Base-by-base conservation (phyloP, 2,797 vertebrate genomes). In the Lacerta bilineata region DNA sequence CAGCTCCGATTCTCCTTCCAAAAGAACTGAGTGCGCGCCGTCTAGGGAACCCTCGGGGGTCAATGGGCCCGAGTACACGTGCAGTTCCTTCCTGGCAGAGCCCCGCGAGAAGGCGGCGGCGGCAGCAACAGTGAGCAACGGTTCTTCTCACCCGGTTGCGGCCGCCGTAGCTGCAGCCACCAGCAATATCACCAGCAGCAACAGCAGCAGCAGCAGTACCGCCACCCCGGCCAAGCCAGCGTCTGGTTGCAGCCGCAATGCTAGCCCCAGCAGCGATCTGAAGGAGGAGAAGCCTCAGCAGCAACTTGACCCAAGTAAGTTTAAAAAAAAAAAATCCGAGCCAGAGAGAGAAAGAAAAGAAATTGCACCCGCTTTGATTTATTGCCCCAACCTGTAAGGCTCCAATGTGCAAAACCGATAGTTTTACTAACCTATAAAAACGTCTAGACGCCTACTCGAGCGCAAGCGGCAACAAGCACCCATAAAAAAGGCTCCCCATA, bases 391-490 rank as follows among this genome's bases (percentile, higher is more conserved):
- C 98, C 98, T 98, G 98, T 97, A 98, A 96, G 98, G 97, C 97
- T 98, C 96, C 97, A 98, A 98, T 98, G 98, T 98, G 98, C 98
- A 98, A 98, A 99, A 98, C 98, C 97, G 97, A 97, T 98, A 98
- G 97, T 99, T 99, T 99, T 99, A 99, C 98, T 98, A 98, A 99
- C 98, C 99, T 98, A 99, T 99, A 99, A 99, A 99, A 99, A 98
- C 98, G 98, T 99, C 98, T 98, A 97, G 97, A 96, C 97, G 98
- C 97, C 97, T 98, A 97, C 97, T 97, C 97, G 95, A 97, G 97
- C 96, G 97, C 96, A 96, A 97, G 97, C 97, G 98, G 97, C 96
- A 96, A 96, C 96, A 95, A 94, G 95, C 97, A 97, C 96, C 97
- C 97, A 97, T 98, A 96, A 97, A 97, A 96, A 93, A 72, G 33